phyloP scores from a whole-genome alignment of 2,113 vertebrate genomes.

The Riparia riparia region DNA sequence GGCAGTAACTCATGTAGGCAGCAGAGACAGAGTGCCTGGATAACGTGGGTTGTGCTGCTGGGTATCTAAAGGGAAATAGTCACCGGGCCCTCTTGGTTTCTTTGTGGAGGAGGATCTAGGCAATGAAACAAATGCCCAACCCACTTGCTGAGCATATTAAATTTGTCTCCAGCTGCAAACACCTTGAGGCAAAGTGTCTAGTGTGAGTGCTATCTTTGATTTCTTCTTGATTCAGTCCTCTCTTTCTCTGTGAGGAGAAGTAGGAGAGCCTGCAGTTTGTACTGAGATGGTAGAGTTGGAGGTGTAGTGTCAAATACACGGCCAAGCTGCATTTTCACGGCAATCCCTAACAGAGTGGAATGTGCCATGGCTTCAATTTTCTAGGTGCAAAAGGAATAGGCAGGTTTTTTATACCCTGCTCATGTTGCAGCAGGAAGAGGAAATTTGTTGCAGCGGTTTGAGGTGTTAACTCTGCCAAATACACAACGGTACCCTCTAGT shows the following conservation, averaged over 20 bases:
- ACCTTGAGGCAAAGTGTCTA: background rate
- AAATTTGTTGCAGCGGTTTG: background rate
- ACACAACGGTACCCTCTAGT: accelerated
- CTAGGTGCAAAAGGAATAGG: background rate
- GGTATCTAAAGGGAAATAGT: background rate
- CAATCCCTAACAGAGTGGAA: background rate
- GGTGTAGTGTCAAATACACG: background rate
- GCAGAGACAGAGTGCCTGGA: background rate
- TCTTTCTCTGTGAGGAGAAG: accelerated
- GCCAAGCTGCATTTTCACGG: background rate
- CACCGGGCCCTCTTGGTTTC: background rate
- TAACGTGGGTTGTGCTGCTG: background rate
- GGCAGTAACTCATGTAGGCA: background rate
- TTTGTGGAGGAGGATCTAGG: background rate
- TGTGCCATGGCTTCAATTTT: background rate
- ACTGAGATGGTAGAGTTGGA: background rate
- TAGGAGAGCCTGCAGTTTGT: background rate
- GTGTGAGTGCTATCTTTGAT: background rate
- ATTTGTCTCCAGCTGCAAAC: background rate
- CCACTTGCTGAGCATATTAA: background rate
- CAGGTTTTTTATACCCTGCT: background rate
- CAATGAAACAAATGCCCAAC: background rate
- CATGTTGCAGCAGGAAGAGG: background rate
- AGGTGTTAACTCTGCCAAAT: background rate
- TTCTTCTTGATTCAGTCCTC: background rate